phyloP scores from a whole-genome alignment of 53 echinoderm and acorn worm genomes.

The Holothuria scabra region DNA sequence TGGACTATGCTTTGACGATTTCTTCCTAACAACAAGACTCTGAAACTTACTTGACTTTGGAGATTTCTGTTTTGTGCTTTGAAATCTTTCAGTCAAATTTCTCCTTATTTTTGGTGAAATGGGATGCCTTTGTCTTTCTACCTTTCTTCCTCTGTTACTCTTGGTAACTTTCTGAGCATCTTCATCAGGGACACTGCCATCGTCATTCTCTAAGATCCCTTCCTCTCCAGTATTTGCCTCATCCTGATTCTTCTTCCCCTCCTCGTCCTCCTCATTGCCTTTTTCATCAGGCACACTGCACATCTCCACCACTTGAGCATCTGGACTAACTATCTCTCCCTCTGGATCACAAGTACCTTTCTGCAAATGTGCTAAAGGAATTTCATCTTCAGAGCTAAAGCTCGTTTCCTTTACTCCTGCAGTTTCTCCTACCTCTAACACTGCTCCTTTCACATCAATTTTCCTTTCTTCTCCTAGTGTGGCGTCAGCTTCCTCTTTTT shows the following conservation, averaged over 20 bases:
- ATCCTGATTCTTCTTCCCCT: too few relatives aligned
- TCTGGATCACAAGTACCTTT: too few relatives aligned
- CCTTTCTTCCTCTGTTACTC: background rate
- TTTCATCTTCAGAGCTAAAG: conserved; percentile 19
- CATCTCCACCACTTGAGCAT: too few relatives aligned
- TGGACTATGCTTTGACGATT: background rate
- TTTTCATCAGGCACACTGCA: too few relatives aligned
- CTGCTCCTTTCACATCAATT: background rate
- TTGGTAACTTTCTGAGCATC: background rate
- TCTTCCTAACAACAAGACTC: background rate
- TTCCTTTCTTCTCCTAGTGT: background rate
- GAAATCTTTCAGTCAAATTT: conserved; percentile 24
- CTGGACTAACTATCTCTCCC: too few relatives aligned
- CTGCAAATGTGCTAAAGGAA: conserved; percentile 1
- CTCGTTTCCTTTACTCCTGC: background rate
- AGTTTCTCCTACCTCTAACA: background rate
- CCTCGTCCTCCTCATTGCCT: too few relatives aligned
- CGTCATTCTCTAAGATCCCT: background rate
- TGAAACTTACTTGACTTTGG: background rate
- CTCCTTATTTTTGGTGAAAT: conserved; percentile 39
- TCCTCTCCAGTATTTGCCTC: background rate
- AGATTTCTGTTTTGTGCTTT: conserved; percentile 4
- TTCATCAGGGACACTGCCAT: background rate
- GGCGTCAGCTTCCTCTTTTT: background rate
- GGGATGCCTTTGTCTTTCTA: background rate